A percentile compares a stretch with the other conserved stretches of the same genome.
These are phyloP conservation scores for Rhogogaster chlorosoma DNA, from an alignment of 2,888 invertebrate species.

Conservation along the genomic window DNA sequence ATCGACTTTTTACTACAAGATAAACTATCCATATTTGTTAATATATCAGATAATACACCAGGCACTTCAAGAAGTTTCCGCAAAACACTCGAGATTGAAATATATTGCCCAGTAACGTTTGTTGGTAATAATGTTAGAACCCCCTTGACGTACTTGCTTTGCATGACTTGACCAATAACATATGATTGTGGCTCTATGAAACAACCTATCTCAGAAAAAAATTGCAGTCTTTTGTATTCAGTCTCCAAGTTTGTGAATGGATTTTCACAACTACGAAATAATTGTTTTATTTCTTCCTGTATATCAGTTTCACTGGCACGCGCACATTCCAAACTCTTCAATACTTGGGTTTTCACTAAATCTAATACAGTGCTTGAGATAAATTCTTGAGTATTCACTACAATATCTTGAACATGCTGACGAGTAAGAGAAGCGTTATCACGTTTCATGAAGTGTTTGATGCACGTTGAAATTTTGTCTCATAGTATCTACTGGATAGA, in stretches of 20 bases:
- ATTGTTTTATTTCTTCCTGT: neutral
- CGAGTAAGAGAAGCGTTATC: slow-evolving; percentile 11
- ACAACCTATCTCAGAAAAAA: neutral
- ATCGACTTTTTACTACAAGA: neutral
- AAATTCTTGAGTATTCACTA: neutral
- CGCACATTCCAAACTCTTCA: neutral
- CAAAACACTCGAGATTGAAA: neutral
- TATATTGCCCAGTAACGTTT: slow-evolving; percentile 1
- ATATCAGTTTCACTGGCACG: neutral
- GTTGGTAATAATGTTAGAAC: neutral
- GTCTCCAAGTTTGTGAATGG: slow-evolving; percentile 3
- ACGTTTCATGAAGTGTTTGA: too few species aligned
- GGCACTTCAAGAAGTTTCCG: neutral
- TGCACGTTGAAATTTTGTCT: too few species aligned
- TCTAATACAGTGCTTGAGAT: neutral
- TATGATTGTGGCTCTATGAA: slow-evolving; percentile 8
- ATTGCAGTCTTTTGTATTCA: neutral
- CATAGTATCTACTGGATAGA: too few species aligned
- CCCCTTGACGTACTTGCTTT: slow-evolving; percentile 11
- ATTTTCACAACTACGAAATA: neutral
- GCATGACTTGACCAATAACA: slow-evolving; percentile 19
- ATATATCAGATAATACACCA: neutral
- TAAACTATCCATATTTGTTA: slow-evolving; percentile 6
- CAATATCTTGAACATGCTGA: neutral
- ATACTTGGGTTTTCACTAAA: neutral